These are phyloP conservation scores for Microplitis mediator DNA, from an alignment of 1,140 invertebrate species.

Conservation along the genomic window DNA sequence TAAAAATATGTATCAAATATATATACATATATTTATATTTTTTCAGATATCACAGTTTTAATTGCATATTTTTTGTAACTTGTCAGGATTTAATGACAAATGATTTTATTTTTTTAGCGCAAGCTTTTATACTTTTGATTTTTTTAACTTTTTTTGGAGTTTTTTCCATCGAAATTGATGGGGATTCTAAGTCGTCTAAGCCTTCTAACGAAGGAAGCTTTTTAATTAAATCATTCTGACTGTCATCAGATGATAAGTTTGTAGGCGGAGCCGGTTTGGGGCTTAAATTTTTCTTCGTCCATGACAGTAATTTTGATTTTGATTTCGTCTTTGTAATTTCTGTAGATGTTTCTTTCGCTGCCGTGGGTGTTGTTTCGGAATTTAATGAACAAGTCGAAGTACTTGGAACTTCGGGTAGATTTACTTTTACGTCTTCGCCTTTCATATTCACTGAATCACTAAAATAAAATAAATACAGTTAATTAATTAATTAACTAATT, in stretches of 20 bases:
- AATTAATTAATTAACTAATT: no score
- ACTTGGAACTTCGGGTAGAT: background rate
- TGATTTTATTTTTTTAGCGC: constrained; percentile 32
- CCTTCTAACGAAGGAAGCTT: constrained; percentile 35
- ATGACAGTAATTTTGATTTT: constrained; percentile 6
- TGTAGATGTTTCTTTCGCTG: background rate
- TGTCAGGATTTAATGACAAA: constrained; percentile 21
- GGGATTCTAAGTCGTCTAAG: constrained; percentile 25
- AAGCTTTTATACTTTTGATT: constrained; percentile 23
- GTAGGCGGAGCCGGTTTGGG: background rate
- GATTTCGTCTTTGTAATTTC: background rate
- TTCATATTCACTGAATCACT: no score
- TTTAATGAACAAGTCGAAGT: background rate
- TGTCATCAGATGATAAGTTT: background rate
- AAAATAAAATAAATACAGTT: no score
- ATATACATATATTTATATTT: background rate
- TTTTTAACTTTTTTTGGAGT: constrained; percentile 24
- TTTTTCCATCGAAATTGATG: background rate
- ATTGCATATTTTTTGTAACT: background rate
- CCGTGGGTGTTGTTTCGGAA: background rate
- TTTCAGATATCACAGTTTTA: background rate
- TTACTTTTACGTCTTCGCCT: background rate
- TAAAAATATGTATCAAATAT: background rate
- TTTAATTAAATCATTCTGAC: constrained; percentile 9
- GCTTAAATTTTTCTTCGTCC: background rate